Percentiles rank a stretch among this genome's conserved stretches.
phyloP scores from a whole-genome alignment of 2,797 vertebrate species.

The Acanthurus tractus region DNA sequence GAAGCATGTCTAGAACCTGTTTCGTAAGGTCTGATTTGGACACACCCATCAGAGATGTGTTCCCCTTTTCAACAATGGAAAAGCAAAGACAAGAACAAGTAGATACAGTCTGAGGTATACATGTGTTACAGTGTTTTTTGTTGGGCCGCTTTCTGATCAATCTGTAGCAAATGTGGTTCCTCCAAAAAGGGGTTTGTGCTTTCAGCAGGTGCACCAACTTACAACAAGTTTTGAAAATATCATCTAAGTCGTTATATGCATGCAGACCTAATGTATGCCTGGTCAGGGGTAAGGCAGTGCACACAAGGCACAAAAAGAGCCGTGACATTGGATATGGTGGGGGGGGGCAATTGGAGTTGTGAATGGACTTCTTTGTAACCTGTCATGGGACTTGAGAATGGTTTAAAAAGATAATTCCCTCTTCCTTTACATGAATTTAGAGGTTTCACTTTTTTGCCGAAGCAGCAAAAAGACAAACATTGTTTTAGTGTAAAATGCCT shows the following conservation, averaged over 20 bases:
- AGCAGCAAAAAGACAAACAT: conserved; percentile 19
- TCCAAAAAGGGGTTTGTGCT: not conserved
- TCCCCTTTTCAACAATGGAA: conserved; percentile 61
- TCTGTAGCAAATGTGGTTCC: conserved; percentile 22
- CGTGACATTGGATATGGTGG: conserved; percentile 75
- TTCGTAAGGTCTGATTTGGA: conserved; percentile 54
- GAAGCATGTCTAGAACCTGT: conserved; percentile 86
- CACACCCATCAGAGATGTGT: conserved; percentile 69
- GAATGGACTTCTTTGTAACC: conserved; percentile 84
- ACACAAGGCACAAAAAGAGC: conserved; percentile 65
- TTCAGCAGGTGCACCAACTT: conserved; percentile 40
- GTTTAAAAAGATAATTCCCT: conserved; percentile 77
- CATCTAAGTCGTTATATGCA: conserved; percentile 22
- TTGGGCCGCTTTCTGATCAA: conserved; percentile 21
- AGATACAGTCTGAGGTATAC: not conserved
- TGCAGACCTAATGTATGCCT: conserved; percentile 32
- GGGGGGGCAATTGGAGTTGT: conserved; percentile 47
- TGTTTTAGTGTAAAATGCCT: not conserved
- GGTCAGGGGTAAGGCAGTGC: conserved; percentile 30
- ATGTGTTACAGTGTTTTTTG: not conserved
- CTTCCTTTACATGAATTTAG: conserved; percentile 68
- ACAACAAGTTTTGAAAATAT: conserved; percentile 19
- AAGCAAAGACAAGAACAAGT: conserved; percentile 15
- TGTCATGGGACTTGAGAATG: conserved; percentile 78
- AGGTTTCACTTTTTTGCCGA: conserved; percentile 29